A percentile compares a stretch with the other conserved stretches of the same genome.
These are phyloP conservation scores for Apeira syringaria DNA, from an alignment of 2,888 invertebrate genomes.

Conservation along the genomic window DNA sequence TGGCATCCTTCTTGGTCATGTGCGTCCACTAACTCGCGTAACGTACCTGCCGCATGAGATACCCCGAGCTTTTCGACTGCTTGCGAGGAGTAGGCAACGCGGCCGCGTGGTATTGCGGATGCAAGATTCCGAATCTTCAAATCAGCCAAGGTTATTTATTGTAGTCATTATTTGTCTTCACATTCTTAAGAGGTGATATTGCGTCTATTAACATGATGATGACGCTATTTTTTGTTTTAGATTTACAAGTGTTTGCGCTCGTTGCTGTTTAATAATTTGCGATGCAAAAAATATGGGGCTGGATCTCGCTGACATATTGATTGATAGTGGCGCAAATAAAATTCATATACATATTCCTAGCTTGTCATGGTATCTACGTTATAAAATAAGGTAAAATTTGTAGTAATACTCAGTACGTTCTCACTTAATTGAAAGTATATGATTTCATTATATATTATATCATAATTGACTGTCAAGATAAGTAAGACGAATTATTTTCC, in stretches of 20 bases:
- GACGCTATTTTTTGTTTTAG: constrained; percentile 29
- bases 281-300: constrained; percentile 41
- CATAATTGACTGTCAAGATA: no score
- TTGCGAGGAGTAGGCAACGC: constrained; percentile 48
- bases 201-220: no score
- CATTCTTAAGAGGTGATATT: no score
- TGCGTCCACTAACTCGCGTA: constrained; percentile 55
- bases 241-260: constrained; percentile 35
- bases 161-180: no score
- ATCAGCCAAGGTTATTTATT: neutral
- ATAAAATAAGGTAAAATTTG: constrained; percentile 33
- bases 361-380: constrained; percentile 22
- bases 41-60: constrained; percentile 42
- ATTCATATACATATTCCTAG: constrained; percentile 36
- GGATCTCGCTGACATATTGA: constrained; percentile 43
- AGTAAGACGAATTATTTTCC: no score
- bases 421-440: no score
- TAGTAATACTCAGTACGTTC: no score
- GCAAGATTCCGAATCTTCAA: constrained; percentile 10
- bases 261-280: constrained; percentile 43
- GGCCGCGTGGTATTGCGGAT: constrained; percentile 52
- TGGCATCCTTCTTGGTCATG: constrained; percentile 53
- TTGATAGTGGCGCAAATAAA: constrained; percentile 47
- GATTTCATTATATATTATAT: no score
- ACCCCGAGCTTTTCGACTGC: constrained; percentile 50